Percentiles rank a stretch among this genome's conserved stretches.
phyloP scores from a whole-genome alignment of 2,797 vertebrate species.

The Micromesistius poutassou region DNA sequence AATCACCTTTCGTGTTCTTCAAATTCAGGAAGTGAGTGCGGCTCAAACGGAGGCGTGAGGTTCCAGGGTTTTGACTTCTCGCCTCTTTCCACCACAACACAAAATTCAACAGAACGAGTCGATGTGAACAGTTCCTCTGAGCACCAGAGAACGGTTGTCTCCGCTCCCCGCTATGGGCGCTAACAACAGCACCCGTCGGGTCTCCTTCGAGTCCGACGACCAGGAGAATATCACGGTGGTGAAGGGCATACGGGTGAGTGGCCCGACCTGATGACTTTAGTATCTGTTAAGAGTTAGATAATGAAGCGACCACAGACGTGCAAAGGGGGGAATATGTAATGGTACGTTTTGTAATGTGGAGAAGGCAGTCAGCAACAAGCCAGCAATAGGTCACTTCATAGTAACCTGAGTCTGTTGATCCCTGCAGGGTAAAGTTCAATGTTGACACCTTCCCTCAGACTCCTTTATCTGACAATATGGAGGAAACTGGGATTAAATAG shows the following conservation, averaged over 20 bases:
- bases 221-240: constrained; percentile 93
- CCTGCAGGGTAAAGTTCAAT: no score
- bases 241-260: constrained; percentile 97
- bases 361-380: no score
- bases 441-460: no score
- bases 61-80: no score
- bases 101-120: constrained; percentile 4
- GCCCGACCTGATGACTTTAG: background rate
- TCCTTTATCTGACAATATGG: no score
- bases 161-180: constrained; percentile 79
- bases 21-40: background rate
- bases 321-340: no score
- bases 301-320: no score
- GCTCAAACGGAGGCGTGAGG: background rate
- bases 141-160: constrained; percentile 25
- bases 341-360: no score
- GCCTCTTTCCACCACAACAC: no score
- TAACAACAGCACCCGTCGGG: constrained; percentile 83
- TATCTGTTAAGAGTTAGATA: background rate
- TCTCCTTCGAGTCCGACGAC: constrained; percentile 93
- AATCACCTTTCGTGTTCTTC: background rate
- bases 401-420: no score
- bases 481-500: no score
- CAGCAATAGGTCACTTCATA: no score
- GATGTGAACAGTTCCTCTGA: constrained; percentile 4